Evolutionary conservation across 2,888 invertebrate genomes (phyloP).

Genomic region (Criorhina ranunculi): DNA sequence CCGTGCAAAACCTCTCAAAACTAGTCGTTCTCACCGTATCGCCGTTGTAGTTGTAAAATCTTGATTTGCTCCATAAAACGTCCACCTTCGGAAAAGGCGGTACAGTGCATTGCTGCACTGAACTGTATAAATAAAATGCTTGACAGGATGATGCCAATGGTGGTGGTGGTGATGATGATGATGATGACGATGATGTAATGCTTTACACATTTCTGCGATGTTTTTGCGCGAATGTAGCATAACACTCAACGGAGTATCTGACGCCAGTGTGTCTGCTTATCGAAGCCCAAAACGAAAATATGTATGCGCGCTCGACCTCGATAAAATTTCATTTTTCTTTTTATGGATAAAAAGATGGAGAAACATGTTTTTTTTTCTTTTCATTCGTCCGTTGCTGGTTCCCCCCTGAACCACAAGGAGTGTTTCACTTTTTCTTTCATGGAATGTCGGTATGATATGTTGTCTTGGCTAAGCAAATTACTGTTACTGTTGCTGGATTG

Average conservation of each 20-base stretch:
- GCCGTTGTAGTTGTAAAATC: slow-evolving; percentile 19
- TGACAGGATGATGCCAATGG: slow-evolving; percentile 60
- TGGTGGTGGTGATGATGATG: slow-evolving; percentile 35
- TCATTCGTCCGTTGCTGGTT: not conserved
- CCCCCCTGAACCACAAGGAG: slow-evolving; percentile 26
- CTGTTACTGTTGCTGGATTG: not conserved
- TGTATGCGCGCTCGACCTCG: slow-evolving; percentile 73
- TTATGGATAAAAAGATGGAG: slow-evolving; percentile 57
- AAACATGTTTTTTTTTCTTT: slow-evolving; percentile 58
- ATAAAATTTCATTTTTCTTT: slow-evolving; percentile 69
- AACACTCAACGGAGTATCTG: slow-evolving; percentile 34
- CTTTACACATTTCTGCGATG: slow-evolving; percentile 51
- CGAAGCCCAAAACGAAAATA: slow-evolving; percentile 53
- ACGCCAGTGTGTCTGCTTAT: slow-evolving; percentile 74
- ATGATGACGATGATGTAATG: slow-evolving; percentile 68
- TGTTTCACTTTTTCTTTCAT: slow-evolving; percentile 74
- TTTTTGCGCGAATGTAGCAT: slow-evolving; percentile 28
- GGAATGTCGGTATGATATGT: slow-evolving; percentile 46
- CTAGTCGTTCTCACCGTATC: slow-evolving; percentile 49
- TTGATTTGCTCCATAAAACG: slow-evolving; percentile 61
- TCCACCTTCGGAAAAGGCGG: slow-evolving; percentile 59
- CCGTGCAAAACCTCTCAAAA: slow-evolving; percentile 44
- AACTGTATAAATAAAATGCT: slow-evolving; percentile 43
- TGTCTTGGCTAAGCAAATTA: slow-evolving; percentile 42
- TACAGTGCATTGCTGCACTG: slow-evolving; percentile 53